phyloP scores from a whole-genome alignment of 2,888 invertebrate genomes.

The Leucoma salicis region DNA sequence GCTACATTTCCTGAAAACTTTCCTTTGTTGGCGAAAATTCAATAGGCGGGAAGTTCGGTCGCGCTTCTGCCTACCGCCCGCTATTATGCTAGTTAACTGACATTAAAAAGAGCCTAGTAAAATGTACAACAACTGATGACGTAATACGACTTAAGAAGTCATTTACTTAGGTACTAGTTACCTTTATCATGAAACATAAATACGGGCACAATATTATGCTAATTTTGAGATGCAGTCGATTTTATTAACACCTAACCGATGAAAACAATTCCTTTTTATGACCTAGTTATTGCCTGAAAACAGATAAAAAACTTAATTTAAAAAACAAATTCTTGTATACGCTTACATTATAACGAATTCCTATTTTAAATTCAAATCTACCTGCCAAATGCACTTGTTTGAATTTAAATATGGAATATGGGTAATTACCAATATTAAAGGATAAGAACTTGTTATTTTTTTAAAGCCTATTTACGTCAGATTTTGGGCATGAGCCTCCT shows the following conservation, averaged over 20 bases:
- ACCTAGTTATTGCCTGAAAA: not conserved
- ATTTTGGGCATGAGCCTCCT: too few relatives aligned
- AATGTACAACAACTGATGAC: constrained; percentile 18
- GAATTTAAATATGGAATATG: constrained; percentile 31
- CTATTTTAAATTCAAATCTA: constrained; percentile 33
- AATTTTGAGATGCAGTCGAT: not conserved
- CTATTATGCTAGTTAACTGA: constrained; percentile 53
- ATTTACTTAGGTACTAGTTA: not conserved
- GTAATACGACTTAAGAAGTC: not conserved
- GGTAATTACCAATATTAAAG: too few relatives aligned
- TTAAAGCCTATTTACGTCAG: too few relatives aligned
- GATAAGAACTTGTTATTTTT: too few relatives aligned
- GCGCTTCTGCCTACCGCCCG: constrained; percentile 44
- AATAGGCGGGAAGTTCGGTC: constrained; percentile 66
- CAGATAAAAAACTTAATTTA: not conserved
- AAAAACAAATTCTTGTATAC: constrained; percentile 4
- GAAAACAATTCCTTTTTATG: not conserved
- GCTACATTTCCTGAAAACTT: constrained; percentile 73
- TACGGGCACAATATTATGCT: not conserved
- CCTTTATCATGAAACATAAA: not conserved
- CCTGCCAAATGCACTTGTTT: constrained; percentile 32
- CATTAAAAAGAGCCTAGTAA: constrained; percentile 47
- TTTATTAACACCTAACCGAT: not conserved
- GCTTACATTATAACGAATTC: constrained; percentile 8
- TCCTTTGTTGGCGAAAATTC: constrained; percentile 73